These are phyloP conservation scores for Oenanthe oenanthe DNA, from an alignment of 2,113 vertebrate species.

Conservation along the genomic window DNA sequence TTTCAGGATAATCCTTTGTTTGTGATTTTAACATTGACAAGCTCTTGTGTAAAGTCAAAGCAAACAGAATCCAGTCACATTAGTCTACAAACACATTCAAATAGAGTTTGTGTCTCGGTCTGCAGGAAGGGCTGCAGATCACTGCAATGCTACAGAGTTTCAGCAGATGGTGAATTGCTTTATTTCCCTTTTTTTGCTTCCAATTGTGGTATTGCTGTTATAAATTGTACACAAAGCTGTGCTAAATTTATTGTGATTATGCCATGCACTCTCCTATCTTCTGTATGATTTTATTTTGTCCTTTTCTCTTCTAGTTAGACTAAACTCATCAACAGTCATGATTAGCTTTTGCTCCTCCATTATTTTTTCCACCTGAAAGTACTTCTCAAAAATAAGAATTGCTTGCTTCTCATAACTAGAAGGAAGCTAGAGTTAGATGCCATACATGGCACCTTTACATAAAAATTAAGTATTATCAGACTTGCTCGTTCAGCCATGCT, in stretches of 20 bases:
- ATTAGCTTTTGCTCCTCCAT: neutral
- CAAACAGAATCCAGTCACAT: neutral
- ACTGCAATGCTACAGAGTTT: neutral
- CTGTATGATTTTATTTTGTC: neutral
- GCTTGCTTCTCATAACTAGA: neutral
- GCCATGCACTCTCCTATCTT: neutral
- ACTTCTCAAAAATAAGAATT: neutral
- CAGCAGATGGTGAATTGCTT: neutral
- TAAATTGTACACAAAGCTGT: neutral
- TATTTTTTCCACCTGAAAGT: neutral
- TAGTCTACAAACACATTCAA: neutral
- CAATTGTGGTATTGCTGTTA: neutral
- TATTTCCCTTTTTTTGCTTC: neutral
- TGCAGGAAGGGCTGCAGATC: neutral
- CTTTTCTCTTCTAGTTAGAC: neutral
- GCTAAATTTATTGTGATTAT: neutral
- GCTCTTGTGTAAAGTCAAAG: neutral
- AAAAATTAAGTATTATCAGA: neutral
- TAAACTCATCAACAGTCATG: neutral
- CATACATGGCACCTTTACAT: neutral
- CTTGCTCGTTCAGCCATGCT: neutral
- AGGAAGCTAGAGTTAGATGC: neutral
- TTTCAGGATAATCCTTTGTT: neutral
- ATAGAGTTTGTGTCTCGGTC: accelerated
- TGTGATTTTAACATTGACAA: neutral